Base-by-base conservation (phyloP, 2,113 vertebrate genomes). In the Saccopteryx leptura region DNA sequence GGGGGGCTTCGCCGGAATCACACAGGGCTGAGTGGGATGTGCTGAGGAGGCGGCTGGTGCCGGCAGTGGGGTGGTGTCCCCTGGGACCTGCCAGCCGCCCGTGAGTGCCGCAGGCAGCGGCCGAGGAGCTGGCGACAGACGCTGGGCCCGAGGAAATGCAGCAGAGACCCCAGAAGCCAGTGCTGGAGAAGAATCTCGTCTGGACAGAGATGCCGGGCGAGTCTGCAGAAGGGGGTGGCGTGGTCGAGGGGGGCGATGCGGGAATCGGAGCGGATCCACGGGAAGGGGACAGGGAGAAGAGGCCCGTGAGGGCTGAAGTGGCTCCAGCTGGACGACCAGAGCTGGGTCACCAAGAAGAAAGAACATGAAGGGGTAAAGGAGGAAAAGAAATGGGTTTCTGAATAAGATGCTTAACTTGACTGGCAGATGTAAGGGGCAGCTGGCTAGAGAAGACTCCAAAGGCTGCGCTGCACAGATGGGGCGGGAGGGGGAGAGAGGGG, bases 1-100 rank as follows among this genome's bases (percentile, higher is more conserved):
- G 28, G 50, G 39, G 3, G 5, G 39, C 13, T 26, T 3, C 56
- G 76, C 13, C 58, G 50, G 87, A 39, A 15, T 23, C 28, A 63
- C 23, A n/a, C 0, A 2, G n/a, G 19, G 24, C 2, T 6, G 46
- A 52, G 46, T 0, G 12, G 60, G 65, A 4, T 2, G 5, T 10
- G 18, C 0, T 0, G 52, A 89, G 46, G 9, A 60, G 48, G 88
- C 1, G 54, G 66, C 19, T 31, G 48, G 9, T 28, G 56, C 82
- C 76, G 10, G 4, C 14, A 12, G n/a, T 0, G n/a, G 50, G 9
- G 31, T 58, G 31, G 19, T 65, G 19, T 52, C 52, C 31, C 54
- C 4, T 1, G 7, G 26, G 46, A 48, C 19, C 10, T 2, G 11
- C 4, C 13, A 13, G 10, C 24, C 56, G 18, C 46, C 28, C 88